Evolutionary conservation across 1,140 invertebrate species (phyloP), one percentile per base, ranked within the genome.

Genomic region (Nebria ingens): DNA sequence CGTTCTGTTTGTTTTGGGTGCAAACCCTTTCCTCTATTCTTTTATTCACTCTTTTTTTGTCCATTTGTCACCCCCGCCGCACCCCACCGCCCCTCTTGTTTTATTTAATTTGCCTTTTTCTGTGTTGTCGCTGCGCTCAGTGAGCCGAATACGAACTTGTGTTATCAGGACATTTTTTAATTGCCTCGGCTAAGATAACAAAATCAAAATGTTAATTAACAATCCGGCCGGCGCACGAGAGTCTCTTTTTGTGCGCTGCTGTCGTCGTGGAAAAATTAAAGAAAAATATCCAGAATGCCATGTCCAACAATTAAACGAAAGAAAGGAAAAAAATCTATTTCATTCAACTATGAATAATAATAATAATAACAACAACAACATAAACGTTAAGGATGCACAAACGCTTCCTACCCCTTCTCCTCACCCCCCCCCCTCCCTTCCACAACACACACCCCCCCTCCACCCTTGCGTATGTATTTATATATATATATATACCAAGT

Each of bases 91-190:
- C 40, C 9, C 40, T 45, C 40, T 45, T 29, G 25, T 29, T 29
- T 29, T 45, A 45, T 45, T 45, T 45, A 45, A 45, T 45, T 45
- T 45, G 40, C 40, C 40, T 45, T 45, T 45, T 45, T 29, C 4
- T 13, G 4, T 4, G 25, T 13, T 29, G 4, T 29, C 40, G 9
- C 6, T 17, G 4, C 17, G 40, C 17, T 45, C 15, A 11, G 15
- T 6, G 6, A 6, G 6, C 17, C 17, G 40, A 45, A 17, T 17
- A 4, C 9, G 3, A 17, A 17, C 40, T 9, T 45, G 15, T 45
- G 40, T 45, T 45, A 45, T 45, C 40, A 45, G 40, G 40, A 45
- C 40, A 45, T 45, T 45, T 45, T 45, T 45, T 45, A 45, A 45
- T 45, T 45, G 40, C 40, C 40, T 45, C 40, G 40, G 40, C 40